Conservation (phyloP, 1,140 invertebrate genomes). For the Carposina sasakii region DNA sequence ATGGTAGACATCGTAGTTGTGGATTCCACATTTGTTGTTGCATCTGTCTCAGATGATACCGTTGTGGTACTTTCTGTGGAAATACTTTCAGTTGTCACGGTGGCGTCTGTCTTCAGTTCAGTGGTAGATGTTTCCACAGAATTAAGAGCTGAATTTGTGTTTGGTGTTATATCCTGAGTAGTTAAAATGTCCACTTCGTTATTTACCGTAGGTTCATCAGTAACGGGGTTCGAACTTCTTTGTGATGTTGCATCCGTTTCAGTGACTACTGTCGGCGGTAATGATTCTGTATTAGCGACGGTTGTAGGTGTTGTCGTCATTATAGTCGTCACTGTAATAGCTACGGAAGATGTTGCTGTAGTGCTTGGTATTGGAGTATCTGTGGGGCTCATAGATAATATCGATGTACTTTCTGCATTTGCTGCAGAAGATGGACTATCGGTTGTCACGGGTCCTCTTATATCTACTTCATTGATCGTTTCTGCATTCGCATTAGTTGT, state of each 20-base stretch:
- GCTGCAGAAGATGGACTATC: conserved; percentile 19
- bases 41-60: conserved; percentile 14
- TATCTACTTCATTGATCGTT: conserved; percentile 34
- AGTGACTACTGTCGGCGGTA: too few relatives aligned
- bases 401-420: too few relatives aligned
- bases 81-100: not conserved
- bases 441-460: conserved; percentile 28
- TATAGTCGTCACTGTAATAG: conserved; percentile 3
- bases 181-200: conserved; percentile 29
- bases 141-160: too few relatives aligned
- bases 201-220: conserved; percentile 17
- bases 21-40: conserved; percentile 24
- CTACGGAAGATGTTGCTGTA: conserved; percentile 8
- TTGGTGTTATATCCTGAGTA: conserved; percentile 4
- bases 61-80: conserved; percentile 12
- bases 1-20: conserved; percentile 11
- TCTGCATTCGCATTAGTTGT: conserved; percentile 40
- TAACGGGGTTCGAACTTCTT: conserved; percentile 9
- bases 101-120: not conserved
- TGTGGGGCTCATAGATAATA: too few relatives aligned
- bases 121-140: conserved; percentile 23
- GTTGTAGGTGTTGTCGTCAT: conserved; percentile 2
- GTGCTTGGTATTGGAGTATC: conserved; percentile 6
- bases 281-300: conserved; percentile 9
- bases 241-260: conserved; percentile 12